Conservation (phyloP, 2,113 vertebrate species). For the Paramormyrops kingsleyae region DNA sequence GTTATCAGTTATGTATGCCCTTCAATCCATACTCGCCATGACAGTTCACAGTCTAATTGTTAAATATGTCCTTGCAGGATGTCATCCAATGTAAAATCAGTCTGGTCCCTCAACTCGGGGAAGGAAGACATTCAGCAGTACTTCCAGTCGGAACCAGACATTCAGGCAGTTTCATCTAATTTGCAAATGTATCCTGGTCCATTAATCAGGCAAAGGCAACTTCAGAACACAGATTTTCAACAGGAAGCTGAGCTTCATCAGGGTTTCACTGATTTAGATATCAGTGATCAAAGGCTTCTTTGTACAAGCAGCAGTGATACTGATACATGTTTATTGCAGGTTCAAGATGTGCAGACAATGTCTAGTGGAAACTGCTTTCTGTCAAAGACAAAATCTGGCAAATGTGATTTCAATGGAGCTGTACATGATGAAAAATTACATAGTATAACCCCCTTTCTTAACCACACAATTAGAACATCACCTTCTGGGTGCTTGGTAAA, state of each 20-base stretch:
- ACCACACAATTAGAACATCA: conserved; percentile 24
- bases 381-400: conserved; percentile 32
- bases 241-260: conserved; percentile 33
- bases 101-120: conserved; percentile 66
- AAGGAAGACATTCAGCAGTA: conserved; percentile 63
- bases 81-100: conserved; percentile 61
- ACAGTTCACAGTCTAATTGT: conserved; percentile 21
- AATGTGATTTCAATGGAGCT: conserved; percentile 22
- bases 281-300: conserved; percentile 40
- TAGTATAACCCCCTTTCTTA: conserved; percentile 31
- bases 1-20: neutral
- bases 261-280: conserved; percentile 31
- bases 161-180: conserved; percentile 49
- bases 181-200: conserved; percentile 56
- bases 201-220: conserved; percentile 54
- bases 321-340: conserved; percentile 16
- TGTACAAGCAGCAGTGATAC: conserved; percentile 36
- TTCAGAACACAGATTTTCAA: conserved; percentile 43
- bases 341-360: conserved; percentile 37
- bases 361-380: conserved; percentile 26
- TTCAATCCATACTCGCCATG: neutral
- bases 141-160: conserved; percentile 63
- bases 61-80: conserved; percentile 55
- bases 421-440: conserved; percentile 30
- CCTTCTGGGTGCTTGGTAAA: conserved; percentile 28